Evolutionary conservation across 2,797 vertebrate species (phyloP).

Genomic region (Fistularia tabacaria): DNA sequence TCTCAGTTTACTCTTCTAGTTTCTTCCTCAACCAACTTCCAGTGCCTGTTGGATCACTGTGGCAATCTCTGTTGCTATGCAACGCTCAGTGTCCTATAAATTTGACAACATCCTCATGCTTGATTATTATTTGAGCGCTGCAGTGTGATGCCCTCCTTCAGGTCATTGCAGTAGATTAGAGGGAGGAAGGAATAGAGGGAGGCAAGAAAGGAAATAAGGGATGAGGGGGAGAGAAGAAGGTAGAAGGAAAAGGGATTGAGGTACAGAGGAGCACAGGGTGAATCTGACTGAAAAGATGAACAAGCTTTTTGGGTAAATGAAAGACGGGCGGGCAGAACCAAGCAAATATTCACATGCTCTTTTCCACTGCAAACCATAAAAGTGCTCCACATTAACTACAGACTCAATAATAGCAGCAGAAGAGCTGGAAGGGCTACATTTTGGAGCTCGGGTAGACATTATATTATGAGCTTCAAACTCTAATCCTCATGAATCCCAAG

Average conservation of each 20-base stretch:
- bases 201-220: constrained; percentile 38
- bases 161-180: constrained; percentile 70
- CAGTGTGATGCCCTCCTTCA: constrained; percentile 68
- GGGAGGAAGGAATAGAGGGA: constrained; percentile 42
- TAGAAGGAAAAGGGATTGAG: constrained; percentile 33
- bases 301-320: constrained; percentile 39
- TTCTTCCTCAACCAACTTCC: constrained; percentile 58
- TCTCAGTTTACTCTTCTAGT: constrained; percentile 57
- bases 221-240: constrained; percentile 31
- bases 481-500: constrained; percentile 51
- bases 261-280: constrained; percentile 14
- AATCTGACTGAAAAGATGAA: constrained; percentile 32
- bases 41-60: constrained; percentile 63
- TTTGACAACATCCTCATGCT: constrained; percentile 75
- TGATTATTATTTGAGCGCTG: constrained; percentile 78
- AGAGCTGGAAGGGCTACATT: constrained; percentile 33
- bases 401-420: constrained; percentile 35
- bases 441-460: constrained; percentile 29
- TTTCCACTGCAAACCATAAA: constrained; percentile 38
- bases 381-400: constrained; percentile 25
- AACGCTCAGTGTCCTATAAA: constrained; percentile 74
- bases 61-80: constrained; percentile 79
- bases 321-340: constrained; percentile 31
- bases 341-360: constrained; percentile 29
- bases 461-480: constrained; percentile 44